Evolutionary conservation across 2,113 vertebrate genomes (phyloP).

Genomic region (Spermophilus dauricus): DNA sequence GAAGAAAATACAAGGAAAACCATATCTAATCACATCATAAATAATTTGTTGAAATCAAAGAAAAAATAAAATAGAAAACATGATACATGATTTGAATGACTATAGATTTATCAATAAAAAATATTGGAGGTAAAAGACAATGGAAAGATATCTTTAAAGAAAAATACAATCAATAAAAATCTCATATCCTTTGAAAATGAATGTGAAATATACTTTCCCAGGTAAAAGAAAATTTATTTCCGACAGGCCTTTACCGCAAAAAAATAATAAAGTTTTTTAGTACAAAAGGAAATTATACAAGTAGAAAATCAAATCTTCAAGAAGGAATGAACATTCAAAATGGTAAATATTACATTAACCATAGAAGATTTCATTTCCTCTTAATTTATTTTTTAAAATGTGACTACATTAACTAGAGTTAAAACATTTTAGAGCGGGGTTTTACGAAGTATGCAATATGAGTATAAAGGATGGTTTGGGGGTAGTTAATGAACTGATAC

Average conservation of each 20-base stretch:
- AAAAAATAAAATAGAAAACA: neutral
- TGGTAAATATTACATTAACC: neutral
- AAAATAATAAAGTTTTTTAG: neutral
- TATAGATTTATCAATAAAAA: conserved; percentile 14
- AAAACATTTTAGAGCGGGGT: neutral
- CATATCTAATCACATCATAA: neutral
- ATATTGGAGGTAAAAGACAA: neutral
- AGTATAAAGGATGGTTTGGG: neutral
- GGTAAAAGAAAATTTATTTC: neutral
- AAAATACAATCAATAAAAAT: neutral
- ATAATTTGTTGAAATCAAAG: neutral
- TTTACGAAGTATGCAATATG: neutral
- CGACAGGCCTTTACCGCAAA: neutral
- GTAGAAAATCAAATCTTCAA: neutral
- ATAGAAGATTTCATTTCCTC: neutral
- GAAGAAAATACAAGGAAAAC: neutral
- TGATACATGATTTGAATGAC: neutral
- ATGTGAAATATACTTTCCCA: neutral
- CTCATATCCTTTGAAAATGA: neutral
- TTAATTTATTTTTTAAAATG: neutral
- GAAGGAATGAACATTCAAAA: neutral
- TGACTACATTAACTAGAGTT: neutral
- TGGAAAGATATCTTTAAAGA: neutral
- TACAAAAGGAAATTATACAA: neutral
- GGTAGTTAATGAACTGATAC: neutral